A percentile compares a stretch with the other conserved stretches of the same genome.
phyloP scores from a whole-genome alignment of 2,113 vertebrate genomes.

The Pithys albifrons region DNA sequence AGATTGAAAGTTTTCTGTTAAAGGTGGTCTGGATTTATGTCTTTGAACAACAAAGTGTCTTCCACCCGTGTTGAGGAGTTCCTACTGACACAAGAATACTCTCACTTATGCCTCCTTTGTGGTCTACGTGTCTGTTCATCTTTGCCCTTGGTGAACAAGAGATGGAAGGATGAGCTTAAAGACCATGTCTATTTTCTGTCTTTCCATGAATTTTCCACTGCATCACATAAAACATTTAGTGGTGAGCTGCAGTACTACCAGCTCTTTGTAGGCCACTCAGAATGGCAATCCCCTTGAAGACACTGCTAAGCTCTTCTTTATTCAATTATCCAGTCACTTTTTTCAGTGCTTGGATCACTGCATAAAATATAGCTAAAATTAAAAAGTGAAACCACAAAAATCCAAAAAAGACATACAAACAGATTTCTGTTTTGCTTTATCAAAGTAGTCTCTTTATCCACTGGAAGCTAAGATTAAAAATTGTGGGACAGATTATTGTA shows the following conservation, averaged over 20 bases:
- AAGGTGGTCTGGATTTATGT: not conserved
- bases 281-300: not conserved
- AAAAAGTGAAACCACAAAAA: not conserved
- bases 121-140: accelerated
- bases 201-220: not conserved
- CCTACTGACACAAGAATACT: not conserved
- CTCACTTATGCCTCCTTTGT: not conserved
- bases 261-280: not conserved
- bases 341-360: not conserved
- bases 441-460: not conserved
- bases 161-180: not conserved
- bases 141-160: not conserved
- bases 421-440: not conserved
- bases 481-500: not conserved
- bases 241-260: not conserved
- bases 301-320: not conserved
- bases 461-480: not conserved
- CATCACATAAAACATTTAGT: not conserved
- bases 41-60: not conserved
- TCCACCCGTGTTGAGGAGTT: not conserved
- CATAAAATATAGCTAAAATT: not conserved
- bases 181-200: not conserved
- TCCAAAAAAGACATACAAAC: accelerated
- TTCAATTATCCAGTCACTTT: accelerated
- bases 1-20: not conserved